Evolutionary conservation across 2,113 vertebrate species (phyloP).

Genomic region (Cyanocitta stelleri): DNA sequence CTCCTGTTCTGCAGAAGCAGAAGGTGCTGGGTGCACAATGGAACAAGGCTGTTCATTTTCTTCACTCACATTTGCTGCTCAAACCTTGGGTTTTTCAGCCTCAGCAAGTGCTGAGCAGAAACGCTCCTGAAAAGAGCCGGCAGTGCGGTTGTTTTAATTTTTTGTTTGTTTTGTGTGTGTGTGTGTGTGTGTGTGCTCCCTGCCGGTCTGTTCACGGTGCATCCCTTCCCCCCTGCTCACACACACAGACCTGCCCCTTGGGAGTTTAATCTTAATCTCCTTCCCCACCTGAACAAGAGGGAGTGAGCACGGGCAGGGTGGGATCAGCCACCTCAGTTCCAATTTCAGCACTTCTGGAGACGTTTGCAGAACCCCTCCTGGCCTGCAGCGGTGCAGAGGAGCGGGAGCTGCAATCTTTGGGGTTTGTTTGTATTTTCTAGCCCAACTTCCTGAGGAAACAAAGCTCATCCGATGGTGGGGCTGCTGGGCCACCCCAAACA

Average conservation of each 20-base stretch:
- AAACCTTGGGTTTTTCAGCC: not conserved
- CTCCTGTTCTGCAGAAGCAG: not conserved
- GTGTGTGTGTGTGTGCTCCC: not conserved
- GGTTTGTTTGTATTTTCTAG: conserved; percentile 28
- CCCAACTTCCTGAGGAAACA: conserved; percentile 33
- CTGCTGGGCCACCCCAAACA: not conserved
- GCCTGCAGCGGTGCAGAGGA: not conserved
- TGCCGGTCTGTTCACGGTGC: fast-evolving
- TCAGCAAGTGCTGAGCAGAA: not conserved
- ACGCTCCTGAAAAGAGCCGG: not conserved
- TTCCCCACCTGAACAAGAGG: not conserved
- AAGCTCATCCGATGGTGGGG: not conserved
- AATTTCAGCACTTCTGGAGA: not conserved
- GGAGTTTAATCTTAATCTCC: not conserved
- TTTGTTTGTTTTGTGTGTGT: not conserved
- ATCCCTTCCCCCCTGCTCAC: not conserved
- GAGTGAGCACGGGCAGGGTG: fast-evolving
- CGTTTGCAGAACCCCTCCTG: not conserved
- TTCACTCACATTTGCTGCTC: not conserved
- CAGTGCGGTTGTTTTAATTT: not conserved
- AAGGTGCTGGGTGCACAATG: not conserved
- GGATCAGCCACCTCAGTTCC: not conserved
- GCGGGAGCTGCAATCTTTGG: not conserved
- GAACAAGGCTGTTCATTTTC: conserved; percentile 1
- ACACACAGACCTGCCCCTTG: not conserved